Percentiles rank a stretch among this genome's conserved stretches.
Conservation (phyloP, 2,888 invertebrate genomes). For the Aspidiotus rigidus region DNA sequence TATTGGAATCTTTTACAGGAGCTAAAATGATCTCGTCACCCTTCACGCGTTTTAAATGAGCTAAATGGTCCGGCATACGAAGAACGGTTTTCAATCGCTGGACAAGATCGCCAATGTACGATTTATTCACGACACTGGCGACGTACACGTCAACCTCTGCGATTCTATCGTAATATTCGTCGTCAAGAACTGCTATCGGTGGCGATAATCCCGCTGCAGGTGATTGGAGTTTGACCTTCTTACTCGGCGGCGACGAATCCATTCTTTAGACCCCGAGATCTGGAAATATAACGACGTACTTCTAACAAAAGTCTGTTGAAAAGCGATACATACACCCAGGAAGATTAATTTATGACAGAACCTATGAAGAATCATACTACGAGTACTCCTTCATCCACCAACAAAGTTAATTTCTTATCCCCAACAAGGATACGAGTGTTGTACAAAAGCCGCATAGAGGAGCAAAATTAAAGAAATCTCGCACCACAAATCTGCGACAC, state of each 20-base stretch:
- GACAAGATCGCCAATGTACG: slow-evolving; percentile 55
- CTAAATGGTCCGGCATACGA: slow-evolving; percentile 52
- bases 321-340: too few relatives aligned
- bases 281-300: too few relatives aligned
- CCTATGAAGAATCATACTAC: too few relatives aligned
- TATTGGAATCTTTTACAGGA: slow-evolving; percentile 13
- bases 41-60: slow-evolving; percentile 63
- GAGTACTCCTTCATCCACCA: too few relatives aligned
- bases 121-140: slow-evolving; percentile 53
- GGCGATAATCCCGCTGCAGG: slow-evolving; percentile 46
- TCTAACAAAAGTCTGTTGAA: too few relatives aligned
- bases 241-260: neutral
- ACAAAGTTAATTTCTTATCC: too few relatives aligned
- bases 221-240: slow-evolving; percentile 6
- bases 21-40: slow-evolving; percentile 42
- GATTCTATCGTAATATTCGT: slow-evolving; percentile 51
- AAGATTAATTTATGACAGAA: too few relatives aligned
- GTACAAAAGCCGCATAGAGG: too few relatives aligned
- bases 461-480: too few relatives aligned
- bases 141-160: slow-evolving; percentile 52
- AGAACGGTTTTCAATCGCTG: slow-evolving; percentile 50
- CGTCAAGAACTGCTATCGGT: slow-evolving; percentile 25
- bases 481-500: too few relatives aligned
- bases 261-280: too few relatives aligned
- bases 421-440: too few relatives aligned